Conservation (phyloP, 2,113 vertebrate species). For the Pelecanoides urinatrix region DNA sequence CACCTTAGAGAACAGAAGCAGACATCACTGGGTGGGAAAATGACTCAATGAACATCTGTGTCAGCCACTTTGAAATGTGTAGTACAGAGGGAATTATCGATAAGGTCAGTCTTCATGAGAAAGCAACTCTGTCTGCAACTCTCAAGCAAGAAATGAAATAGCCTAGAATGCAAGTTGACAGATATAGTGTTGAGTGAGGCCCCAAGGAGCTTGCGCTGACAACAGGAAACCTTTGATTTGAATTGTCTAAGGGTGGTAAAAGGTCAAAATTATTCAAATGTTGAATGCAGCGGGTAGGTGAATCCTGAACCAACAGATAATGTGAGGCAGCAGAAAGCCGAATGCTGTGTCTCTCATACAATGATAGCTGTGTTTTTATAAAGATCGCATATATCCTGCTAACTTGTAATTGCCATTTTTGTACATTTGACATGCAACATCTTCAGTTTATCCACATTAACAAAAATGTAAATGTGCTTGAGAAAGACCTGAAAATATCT, state of each 20-base stretch:
- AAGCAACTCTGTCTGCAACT: slow-evolving; percentile 20
- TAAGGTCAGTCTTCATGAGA: slow-evolving; percentile 15
- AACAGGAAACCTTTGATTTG: slow-evolving; percentile 43
- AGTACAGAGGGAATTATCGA: slow-evolving; percentile 24
- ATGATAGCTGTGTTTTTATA: background rate
- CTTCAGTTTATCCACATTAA: slow-evolving; percentile 48
- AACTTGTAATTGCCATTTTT: slow-evolving; percentile 48
- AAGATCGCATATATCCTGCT: slow-evolving; percentile 25
- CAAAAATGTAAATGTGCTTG: slow-evolving; percentile 33
- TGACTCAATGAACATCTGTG: background rate
- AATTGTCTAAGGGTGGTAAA: slow-evolving; percentile 42
- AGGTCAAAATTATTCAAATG: slow-evolving; percentile 66
- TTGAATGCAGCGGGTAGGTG: background rate
- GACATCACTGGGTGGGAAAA: background rate
- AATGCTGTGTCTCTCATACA: slow-evolving; percentile 7
- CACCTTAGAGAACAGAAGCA: background rate
- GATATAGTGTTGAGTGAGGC: slow-evolving; percentile 4
- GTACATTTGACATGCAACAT: slow-evolving; percentile 34
- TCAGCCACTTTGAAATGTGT: slow-evolving; percentile 39
- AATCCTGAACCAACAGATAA: slow-evolving; percentile 27
- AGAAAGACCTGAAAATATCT: slow-evolving; percentile 33
- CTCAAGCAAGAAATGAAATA: background rate
- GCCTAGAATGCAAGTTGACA: slow-evolving; percentile 16
- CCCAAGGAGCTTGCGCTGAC: slow-evolving; percentile 18
- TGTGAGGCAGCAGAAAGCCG: slow-evolving; percentile 40